phyloP scores from a whole-genome alignment of 30 jellyfish, hydroid and myxozoan genomes.

The Chrysaora quinquecirrha region DNA sequence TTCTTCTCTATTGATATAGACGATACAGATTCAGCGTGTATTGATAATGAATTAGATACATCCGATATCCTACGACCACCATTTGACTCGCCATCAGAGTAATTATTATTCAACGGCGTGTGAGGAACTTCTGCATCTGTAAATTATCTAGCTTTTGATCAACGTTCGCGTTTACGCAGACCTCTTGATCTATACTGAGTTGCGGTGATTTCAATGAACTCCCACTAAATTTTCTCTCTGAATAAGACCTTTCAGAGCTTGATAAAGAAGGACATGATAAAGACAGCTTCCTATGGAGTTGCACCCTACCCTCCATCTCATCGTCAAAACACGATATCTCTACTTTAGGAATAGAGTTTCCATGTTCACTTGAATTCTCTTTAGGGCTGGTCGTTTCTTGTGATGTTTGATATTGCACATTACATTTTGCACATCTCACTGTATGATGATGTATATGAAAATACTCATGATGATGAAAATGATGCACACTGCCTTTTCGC shows the following conservation, averaged over 20 bases:
- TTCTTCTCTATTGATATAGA: conserved; percentile 57
- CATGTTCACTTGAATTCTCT: conserved; percentile 46
- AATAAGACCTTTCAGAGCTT: conserved; percentile 10
- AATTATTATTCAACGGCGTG: conserved; percentile 33
- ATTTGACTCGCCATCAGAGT: background rate
- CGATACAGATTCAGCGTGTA: conserved; percentile 84
- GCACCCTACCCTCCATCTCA: conserved; percentile 10
- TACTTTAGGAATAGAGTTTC: conserved; percentile 73
- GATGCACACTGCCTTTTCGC: conserved; percentile 72
- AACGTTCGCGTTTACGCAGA: background rate
- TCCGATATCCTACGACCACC: conserved; percentile 39
- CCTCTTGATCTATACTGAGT: conserved; percentile 35
- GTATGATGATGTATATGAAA: conserved; percentile 78
- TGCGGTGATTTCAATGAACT: conserved; percentile 34
- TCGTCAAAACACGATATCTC: conserved; percentile 78
- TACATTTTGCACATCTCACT: conserved; percentile 79
- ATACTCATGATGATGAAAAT: conserved; percentile 91
- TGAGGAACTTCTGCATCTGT: conserved; percentile 18
- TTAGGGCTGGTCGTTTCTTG: conserved; percentile 71
- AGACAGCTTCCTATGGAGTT: conserved; percentile 25
- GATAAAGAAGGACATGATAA: conserved; percentile 61
- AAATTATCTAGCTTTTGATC: background rate
- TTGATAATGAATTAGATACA: conserved; percentile 75
- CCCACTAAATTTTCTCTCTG: conserved; percentile 45
- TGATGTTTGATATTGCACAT: conserved; percentile 61